Evolutionary conservation across 2,888 invertebrate genomes (phyloP).

Genomic region (Agrotis clavis): DNA sequence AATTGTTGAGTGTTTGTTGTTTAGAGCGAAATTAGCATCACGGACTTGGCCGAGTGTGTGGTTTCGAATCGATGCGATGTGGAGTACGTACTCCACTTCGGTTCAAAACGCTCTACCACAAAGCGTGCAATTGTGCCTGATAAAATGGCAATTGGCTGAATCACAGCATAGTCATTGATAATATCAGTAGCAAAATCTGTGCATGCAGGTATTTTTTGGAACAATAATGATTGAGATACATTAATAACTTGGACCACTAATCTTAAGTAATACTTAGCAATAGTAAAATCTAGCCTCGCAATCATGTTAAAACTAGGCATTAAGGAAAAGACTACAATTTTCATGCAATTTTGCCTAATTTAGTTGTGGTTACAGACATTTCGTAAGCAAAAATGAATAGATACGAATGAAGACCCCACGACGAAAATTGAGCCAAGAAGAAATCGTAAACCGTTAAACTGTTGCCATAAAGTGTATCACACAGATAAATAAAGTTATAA

Average conservation of each 20-base stretch:
- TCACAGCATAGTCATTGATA: background rate
- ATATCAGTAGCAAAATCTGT: background rate
- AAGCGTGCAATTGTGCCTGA: background rate
- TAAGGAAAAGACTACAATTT: background rate
- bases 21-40: slow-evolving; percentile 9
- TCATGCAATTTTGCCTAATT: no score
- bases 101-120: background rate
- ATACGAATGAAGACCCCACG: background rate
- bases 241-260: background rate
- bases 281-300: background rate
- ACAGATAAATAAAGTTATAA: slow-evolving; percentile 48
- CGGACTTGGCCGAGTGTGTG: slow-evolving; percentile 4
- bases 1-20: slow-evolving; percentile 27
- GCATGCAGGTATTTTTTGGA: background rate
- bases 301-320: background rate
- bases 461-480: slow-evolving; percentile 39
- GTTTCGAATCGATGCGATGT: slow-evolving; percentile 3
- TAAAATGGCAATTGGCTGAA: background rate
- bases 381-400: background rate
- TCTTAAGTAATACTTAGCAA: background rate
- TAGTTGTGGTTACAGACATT: background rate
- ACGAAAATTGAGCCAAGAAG: slow-evolving; percentile 16
- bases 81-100: background rate
- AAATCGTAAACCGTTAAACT: slow-evolving; percentile 44
- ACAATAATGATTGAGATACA: background rate